Percentiles rank a stretch among this genome's conserved stretches.
These are phyloP conservation scores for Galbula dea DNA, from an alignment of 2,113 vertebrate species.

Conservation along the genomic window DNA sequence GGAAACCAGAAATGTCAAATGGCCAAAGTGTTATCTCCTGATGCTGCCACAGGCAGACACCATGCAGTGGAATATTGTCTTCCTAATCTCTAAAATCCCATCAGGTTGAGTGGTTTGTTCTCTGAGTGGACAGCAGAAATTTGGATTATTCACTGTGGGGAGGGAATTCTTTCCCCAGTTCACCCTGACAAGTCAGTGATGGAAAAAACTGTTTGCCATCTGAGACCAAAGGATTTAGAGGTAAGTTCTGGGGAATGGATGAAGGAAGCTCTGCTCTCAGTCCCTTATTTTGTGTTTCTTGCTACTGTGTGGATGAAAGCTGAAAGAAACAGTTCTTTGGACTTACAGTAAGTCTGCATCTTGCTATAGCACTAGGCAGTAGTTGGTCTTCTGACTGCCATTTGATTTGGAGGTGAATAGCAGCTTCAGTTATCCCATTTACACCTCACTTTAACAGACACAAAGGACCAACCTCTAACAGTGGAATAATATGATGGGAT, in stretches of 20 bases:
- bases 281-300: neutral
- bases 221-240: neutral
- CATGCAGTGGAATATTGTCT: neutral
- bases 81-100: conserved; percentile 2
- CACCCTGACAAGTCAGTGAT: neutral
- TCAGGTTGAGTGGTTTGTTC: neutral
- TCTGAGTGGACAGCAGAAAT: neutral
- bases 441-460: neutral
- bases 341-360: neutral
- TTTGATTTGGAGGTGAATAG: neutral
- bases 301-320: neutral
- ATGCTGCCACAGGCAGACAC: neutral
- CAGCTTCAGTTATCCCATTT: neutral
- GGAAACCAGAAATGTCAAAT: neutral
- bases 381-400: neutral
- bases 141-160: neutral
- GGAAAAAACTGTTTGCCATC: neutral
- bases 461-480: neutral
- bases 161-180: neutral
- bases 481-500: neutral
- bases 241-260: neutral
- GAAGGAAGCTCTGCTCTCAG: neutral
- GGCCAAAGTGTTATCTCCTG: neutral
- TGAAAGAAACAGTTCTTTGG: neutral
- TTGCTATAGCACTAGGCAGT: neutral